Base-by-base conservation (phyloP, 2,797 vertebrate genomes). In the Mus minutoides region DNA sequence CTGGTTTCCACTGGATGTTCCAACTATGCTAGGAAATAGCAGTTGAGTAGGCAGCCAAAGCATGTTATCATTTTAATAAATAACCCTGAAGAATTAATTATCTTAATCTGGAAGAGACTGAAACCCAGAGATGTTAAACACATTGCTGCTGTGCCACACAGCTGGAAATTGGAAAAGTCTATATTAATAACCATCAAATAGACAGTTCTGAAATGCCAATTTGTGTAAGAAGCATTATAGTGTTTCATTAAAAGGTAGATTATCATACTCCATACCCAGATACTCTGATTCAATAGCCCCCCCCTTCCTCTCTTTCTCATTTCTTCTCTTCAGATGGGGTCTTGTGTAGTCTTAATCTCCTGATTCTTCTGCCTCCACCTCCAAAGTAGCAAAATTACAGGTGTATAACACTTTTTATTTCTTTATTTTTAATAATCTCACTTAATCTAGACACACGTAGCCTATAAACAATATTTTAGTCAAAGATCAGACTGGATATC, bases 151-250 rank as follows among this genome's bases (percentile, higher is more conserved):
- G 34, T 71, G 49, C 75, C 17, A 87, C 6, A 89, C 6, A 89
- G 79, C 43, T 77, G 56, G 6, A 88, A 89, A 21, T 22, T 67
- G 87, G 79, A 49, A 94, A 91, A 37, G 84, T 43, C 21, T 95
- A 29, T 71, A 6, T 69, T 93, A 37, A 77, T 87, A 49, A 75
- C 14, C 71, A 80, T 34, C 49, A 94, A 49, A 62, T 9, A 64
- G 17, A 49, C 11, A 13, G 37, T 78, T 94, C 89, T 86, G 71
- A 97, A 89, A 92, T 89, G 67, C 60, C 54, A 84, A 16, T 43
- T 29, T 62, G 34, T 93, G 11, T 87, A 92, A 77, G 37, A 91
- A 62, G 80, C 60, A 88, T 60, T 87, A 71, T 16, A 96, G n/a
- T 16, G 64, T 37, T 82, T 34, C 60, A 85, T n/a, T 91, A 40